Evolutionary conservation across 2,888 invertebrate species (phyloP).

Genomic region (Catocala nupta): DNA sequence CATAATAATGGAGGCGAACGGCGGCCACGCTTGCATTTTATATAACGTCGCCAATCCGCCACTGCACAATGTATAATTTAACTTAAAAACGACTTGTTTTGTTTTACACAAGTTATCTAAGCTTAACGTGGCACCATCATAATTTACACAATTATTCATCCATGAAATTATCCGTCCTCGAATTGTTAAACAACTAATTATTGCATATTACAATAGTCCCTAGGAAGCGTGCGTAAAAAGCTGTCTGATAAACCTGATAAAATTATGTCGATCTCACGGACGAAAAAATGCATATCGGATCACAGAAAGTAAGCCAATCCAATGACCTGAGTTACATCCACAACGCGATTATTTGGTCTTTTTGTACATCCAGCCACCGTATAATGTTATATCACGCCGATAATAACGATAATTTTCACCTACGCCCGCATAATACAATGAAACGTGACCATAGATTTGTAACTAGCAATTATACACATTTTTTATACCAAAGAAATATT

Average conservation of each 20-base stretch:
- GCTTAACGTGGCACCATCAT: slow-evolving; percentile 66
- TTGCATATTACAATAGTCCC: slow-evolving; percentile 35
- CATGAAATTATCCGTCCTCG: slow-evolving; percentile 66
- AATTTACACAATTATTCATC: slow-evolving; percentile 65
- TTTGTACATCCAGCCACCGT: slow-evolving; percentile 6
- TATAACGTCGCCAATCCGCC: slow-evolving; percentile 75
- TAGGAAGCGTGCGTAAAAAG: slow-evolving; percentile 45
- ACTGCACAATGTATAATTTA: slow-evolving; percentile 70
- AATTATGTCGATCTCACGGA: slow-evolving; percentile 32
- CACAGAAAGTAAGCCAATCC: slow-evolving; percentile 38
- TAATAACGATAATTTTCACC: slow-evolving; percentile 6
- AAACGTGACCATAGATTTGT: slow-evolving; percentile 28
- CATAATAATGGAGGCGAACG: slow-evolving; percentile 74
- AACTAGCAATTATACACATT: no score
- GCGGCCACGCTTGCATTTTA: slow-evolving; percentile 73
- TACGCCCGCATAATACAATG: slow-evolving; percentile 18
- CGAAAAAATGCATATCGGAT: slow-evolving; percentile 46
- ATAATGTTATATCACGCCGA: slow-evolving; percentile 15
- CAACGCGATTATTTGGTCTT: slow-evolving; percentile 10
- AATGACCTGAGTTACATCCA: slow-evolving; percentile 24
- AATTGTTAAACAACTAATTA: slow-evolving; percentile 47
- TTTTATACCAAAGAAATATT: no score
- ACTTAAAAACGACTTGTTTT: slow-evolving; percentile 69
- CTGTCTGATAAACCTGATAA: slow-evolving; percentile 9
- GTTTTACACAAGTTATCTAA: slow-evolving; percentile 80